Conservation (phyloP, 2,888 invertebrate species). For the Hypomecis atomaria region DNA sequence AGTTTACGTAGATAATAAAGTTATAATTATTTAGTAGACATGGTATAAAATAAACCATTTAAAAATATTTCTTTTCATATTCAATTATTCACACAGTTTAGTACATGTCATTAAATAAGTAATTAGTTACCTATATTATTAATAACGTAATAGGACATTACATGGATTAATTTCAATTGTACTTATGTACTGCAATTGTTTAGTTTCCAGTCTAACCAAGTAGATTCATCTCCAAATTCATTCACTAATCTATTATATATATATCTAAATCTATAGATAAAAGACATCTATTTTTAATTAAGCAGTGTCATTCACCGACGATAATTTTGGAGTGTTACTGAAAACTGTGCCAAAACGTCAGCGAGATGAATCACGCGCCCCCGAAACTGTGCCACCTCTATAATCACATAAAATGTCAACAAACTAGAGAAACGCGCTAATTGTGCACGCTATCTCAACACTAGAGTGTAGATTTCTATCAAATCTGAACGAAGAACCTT, state of each 20-base stretch:
- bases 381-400: conserved; percentile 45
- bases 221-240: neutral
- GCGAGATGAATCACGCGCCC: conserved; percentile 40
- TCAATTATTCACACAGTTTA: no score
- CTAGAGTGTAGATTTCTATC: neutral
- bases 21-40: no score
- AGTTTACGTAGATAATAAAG: no score
- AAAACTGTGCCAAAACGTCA: conserved; percentile 48
- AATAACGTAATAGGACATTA: no score
- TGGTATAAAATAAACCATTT: no score
- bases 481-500: conserved; percentile 7
- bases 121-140: no score
- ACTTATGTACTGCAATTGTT: no score
- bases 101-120: no score
- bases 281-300: conserved; percentile 22
- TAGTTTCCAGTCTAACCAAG: neutral
- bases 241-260: conserved; percentile 1
- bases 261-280: conserved; percentile 3
- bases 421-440: conserved; percentile 32
- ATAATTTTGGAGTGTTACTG: conserved; percentile 38
- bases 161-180: no score
- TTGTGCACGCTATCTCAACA: neutral
- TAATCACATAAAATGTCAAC: conserved; percentile 46
- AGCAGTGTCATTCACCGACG: conserved; percentile 46
- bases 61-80: no score